Base-by-base conservation (phyloP, 64 coral and sea anemone species). In the Dendrophyllia cribrosa region DNA sequence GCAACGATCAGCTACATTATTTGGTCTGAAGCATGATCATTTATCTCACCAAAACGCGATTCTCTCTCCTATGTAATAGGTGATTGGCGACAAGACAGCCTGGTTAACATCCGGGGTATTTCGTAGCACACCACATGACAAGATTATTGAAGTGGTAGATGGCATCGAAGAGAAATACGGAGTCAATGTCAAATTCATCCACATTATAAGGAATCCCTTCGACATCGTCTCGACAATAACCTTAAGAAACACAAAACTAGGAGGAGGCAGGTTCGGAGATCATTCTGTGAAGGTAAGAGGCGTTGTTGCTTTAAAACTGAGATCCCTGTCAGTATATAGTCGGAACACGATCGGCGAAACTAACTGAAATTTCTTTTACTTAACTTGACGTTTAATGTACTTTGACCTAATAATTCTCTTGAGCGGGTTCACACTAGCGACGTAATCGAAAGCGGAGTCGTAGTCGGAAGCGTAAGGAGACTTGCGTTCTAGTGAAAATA, bases 221-320 rank as follows among this genome's bases (percentile, higher is more conserved):
- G 67, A 70, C 11, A 70, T 70, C 67, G 67, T 70, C 24, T 70
- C 67, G 25, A 70, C 67, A 4, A 70, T 70, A 70, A 70, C 67
- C 67, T 70, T 70, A 22, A 70, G 67, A 12, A 23, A 24, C 3
- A 70, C 67, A 6, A 70, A 70, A 43, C 9, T 44, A 43, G 71
- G 71, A 13, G 71, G 44, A 34, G 34, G 34, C 71, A 49, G 71
- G 44, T 48, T 74, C 12, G 12, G 34, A 74, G 71, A 74, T 43
- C 71, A 74, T 49, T 3, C 44, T 3, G 10, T 17, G 44, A 74
- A 74, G 16, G 71, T 74, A 48, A 74, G 43, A 4, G 7, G 3
- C n/a, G 8, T 25, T 25, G 5, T 43, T 12, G 22, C 25, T n/a
- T 26, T 23, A 9, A 0, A 70, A 70, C 12, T 13, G 55, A 9